These are phyloP conservation scores for Actias luna DNA, from an alignment of 2,888 invertebrate genomes.

Conservation along the genomic window DNA sequence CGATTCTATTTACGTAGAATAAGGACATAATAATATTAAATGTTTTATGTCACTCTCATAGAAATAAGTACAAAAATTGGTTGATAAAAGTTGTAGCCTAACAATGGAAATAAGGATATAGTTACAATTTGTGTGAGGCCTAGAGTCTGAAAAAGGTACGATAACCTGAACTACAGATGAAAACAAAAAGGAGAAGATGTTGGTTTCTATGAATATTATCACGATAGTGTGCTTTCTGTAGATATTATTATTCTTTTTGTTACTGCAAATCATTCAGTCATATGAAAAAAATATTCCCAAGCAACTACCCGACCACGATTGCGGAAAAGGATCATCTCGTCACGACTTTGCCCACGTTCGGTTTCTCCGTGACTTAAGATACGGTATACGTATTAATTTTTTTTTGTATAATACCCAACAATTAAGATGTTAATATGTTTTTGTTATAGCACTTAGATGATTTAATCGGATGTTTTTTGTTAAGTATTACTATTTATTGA, in stretches of 20 bases:
- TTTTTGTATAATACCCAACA: constrained; percentile 29
- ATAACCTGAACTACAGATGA: no score
- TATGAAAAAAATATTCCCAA: constrained; percentile 37
- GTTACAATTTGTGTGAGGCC: no score
- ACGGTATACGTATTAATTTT: constrained; percentile 25
- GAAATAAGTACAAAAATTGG: no score
- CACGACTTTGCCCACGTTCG: constrained; percentile 49
- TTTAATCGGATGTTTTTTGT: constrained; percentile 24
- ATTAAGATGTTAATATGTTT: constrained; percentile 33
- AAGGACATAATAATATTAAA: no score
- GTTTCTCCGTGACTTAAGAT: constrained; percentile 44
- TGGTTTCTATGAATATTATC: no score
- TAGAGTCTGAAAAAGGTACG: no score
- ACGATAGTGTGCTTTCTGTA: no score
- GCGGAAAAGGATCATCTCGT: constrained; percentile 58
- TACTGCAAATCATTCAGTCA: constrained; percentile 41
- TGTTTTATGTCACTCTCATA: no score
- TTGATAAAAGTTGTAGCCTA: no score
- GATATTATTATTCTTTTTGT: constrained; percentile 20
- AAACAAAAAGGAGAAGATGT: no score
- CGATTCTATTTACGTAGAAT: no score
- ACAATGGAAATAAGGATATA: no score
- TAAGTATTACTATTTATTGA: constrained; percentile 4
- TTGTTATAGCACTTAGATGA: constrained; percentile 23
- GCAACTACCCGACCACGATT: constrained; percentile 52